Evolutionary conservation across 2,888 invertebrate species (phyloP), one percentile per base, ranked within the genome.

Genomic region (Cryptosula pallasiana): DNA sequence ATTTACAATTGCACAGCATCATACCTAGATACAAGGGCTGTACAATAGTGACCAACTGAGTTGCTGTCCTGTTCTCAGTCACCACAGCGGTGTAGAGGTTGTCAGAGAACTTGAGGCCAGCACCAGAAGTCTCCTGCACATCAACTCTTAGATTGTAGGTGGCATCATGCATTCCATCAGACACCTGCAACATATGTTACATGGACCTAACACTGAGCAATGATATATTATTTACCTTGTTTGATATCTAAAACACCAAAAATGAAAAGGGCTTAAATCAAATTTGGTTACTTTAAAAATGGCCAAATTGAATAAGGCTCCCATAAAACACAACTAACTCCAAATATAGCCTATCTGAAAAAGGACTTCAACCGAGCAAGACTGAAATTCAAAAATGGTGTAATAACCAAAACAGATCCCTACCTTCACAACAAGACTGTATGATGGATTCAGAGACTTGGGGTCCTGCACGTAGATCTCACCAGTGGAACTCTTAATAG

Each of bases 31-130:
- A 95, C 35, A 94, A 87, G n/a, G 95, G 93, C 84, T 91, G 92
- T 0, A 95, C 90, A 5, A 95, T 91, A 72, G 91, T 90, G 2
- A 96, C 89, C 0, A 91, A 92, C 27, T 90, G 87, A 32, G 91
- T 89, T 85, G 91, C 91, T 0, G 93, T 92, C 1, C 91, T 90
- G 84, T 96, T 95, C 84, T 96, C 96, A 54, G 90, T 85, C 0
- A 94, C 90, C 0, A 90, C 89, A 69, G 92, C 94, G 81, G 90
- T 90, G 85, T 94, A 94, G 54, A 90, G 88, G 5, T 89, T 83
- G 80, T 91, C 91, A 80, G 92, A 91, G 87, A 96, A 96, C 34
- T 90, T 88, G 72, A 96, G 88, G 0, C 92, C 92, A 0, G 91
- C 90, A 82, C 90, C 89, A 0, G 90, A 89, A 23, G 84, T 76